Conservation (phyloP, 1,140 invertebrate genomes). For the Lordiphosa mommai region DNA sequence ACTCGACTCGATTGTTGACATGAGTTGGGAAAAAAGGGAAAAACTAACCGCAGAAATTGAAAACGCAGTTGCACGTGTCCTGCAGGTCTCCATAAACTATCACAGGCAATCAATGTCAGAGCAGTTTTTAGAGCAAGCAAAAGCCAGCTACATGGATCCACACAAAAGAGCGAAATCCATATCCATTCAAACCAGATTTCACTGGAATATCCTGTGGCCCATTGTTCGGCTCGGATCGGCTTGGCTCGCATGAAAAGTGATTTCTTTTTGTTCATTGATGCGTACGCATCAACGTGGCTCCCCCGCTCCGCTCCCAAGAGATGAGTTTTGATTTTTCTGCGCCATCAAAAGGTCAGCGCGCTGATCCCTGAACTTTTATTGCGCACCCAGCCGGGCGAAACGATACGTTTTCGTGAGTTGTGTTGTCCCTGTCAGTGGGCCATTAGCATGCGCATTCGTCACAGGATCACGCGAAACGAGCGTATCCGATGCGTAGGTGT, state of each 20-base stretch:
- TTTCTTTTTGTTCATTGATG: constrained; percentile 48
- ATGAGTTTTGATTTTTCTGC: constrained; percentile 12
- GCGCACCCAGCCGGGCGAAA: neutral
- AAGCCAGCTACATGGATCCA: constrained; percentile 3
- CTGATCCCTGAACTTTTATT: constrained; percentile 5
- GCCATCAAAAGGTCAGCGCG: constrained; percentile 35
- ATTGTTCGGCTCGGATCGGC: constrained; percentile 46
- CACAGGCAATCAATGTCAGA: constrained; percentile 68
- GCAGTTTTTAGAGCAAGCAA: constrained; percentile 20
- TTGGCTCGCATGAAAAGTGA: constrained; percentile 58
- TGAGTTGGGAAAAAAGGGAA: constrained; percentile 2
- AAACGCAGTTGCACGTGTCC: constrained; percentile 48
- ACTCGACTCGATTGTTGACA: constrained; percentile 63
- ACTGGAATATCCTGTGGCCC: constrained; percentile 51
- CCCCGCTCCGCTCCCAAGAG: neutral
- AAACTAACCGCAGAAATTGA: constrained; percentile 63
- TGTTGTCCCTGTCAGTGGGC: constrained; percentile 7
- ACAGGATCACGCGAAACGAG: constrained; percentile 17
- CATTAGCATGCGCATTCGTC: constrained; percentile 28
- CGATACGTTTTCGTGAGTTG: too few species aligned
- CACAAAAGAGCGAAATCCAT: constrained; percentile 22
- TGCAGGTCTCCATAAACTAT: constrained; percentile 54
- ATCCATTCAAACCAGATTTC: constrained; percentile 53
- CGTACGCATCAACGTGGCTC: constrained; percentile 1
- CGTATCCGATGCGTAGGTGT: constrained; percentile 42